These are phyloP conservation scores for Molorchus minor DNA, from an alignment of 2,888 invertebrate genomes.

Conservation along the genomic window DNA sequence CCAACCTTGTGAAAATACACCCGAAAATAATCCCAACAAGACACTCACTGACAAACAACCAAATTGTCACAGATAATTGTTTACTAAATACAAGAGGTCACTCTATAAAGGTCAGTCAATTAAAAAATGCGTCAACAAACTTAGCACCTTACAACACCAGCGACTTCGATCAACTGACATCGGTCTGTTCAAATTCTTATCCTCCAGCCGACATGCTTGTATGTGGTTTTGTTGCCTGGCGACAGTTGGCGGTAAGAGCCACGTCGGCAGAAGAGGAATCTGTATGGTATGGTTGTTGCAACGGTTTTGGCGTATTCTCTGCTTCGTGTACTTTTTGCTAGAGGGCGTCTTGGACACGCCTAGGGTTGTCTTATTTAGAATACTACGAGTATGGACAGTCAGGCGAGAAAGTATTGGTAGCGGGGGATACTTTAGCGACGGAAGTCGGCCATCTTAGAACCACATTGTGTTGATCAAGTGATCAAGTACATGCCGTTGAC, in stretches of 20 bases:
- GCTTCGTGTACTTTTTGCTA: not conserved
- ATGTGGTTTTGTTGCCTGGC: not conserved
- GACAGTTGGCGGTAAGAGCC: not conserved
- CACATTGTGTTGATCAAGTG: too few relatives aligned
- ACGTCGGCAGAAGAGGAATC: too few relatives aligned
- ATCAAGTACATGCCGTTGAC: too few relatives aligned
- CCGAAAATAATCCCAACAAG: constrained; percentile 9
- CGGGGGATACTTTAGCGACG: not conserved
- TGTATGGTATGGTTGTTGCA: too few relatives aligned
- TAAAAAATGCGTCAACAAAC: constrained; percentile 30
- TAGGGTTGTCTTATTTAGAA: not conserved
- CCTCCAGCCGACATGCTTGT: constrained; percentile 21
- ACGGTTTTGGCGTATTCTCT: too few relatives aligned
- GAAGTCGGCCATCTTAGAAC: too few relatives aligned
- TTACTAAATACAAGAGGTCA: constrained; percentile 44
- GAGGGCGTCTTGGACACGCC: not conserved
- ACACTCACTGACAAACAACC: constrained; percentile 31
- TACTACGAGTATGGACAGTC: not conserved
- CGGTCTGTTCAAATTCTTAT: constrained; percentile 17
- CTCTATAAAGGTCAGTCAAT: constrained; percentile 43
- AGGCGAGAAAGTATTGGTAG: not conserved
- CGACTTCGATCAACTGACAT: constrained; percentile 43
- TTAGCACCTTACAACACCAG: constrained; percentile 33
- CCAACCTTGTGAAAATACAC: constrained; percentile 28
- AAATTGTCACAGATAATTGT: constrained; percentile 36